Base-by-base conservation (phyloP, 1,140 invertebrate genomes). In the Listronotus bonariensis region DNA sequence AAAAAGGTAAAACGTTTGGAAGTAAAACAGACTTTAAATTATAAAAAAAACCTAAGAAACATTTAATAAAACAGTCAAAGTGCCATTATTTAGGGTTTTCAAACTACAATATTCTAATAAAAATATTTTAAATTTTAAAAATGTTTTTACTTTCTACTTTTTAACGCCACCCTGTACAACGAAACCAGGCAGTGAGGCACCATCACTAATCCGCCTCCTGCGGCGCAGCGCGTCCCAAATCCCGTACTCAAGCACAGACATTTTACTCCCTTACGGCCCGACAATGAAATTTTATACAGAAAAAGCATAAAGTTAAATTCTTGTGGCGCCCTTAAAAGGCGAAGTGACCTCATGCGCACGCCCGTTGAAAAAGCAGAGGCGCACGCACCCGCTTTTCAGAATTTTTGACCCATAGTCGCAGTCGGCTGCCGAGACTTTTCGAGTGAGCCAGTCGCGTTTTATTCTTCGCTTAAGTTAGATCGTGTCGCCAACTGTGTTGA, bases 271-370 rank as follows among this genome's bases (percentile, higher is more conserved):
- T 43, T 43, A 43, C 41, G n/a, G 41, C 14, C 41, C 41, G 41
- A 43, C 41, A 43, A 43, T 58, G 55, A 58, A 58, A 58, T 58
- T 58, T 58, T 58, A 58, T 58, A 58, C 55, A 58, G 55, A 58
- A 58, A 58, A 58, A 58, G 55, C 55, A 46, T 58, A 48, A 48
- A 48, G 45, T 48, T 32, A 58, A 58, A 58, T 60, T 60, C 57
- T 51, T 60, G 34, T 15, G 36, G 46, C n/a, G 48, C 57, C 57
- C 57, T 52, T 60, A 60, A 60, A 60, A 60, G 57, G 57, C 31
- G 15, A 40, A 41, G 34, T 10, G 36, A 38, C 43, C 12, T 3
- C 36, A 26, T 60, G 57, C 56, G 56, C 56, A 59, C 14, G 56
- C 45, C 17, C 54, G 54, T 31, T 48, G 31, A 34, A 14, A 11